phyloP scores from a whole-genome alignment of 2,888 invertebrate species.

The Philereme transversata region DNA sequence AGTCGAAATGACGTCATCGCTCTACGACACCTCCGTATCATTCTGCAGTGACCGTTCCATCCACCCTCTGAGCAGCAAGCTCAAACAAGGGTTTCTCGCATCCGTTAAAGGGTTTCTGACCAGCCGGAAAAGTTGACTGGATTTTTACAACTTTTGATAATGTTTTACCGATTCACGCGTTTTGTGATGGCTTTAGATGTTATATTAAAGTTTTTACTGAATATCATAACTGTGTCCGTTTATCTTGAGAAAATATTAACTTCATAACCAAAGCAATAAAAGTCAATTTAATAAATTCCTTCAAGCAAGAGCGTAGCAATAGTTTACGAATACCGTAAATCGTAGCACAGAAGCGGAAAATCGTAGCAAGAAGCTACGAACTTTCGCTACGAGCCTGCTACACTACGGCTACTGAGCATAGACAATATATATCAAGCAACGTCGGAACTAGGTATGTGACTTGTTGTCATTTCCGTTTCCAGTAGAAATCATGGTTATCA shows the following conservation, averaged over 20 bases:
- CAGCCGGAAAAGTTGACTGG: conserved; percentile 53
- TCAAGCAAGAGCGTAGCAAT: no score
- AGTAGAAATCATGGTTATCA: neutral
- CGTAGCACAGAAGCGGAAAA: no score
- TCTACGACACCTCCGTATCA: conserved; percentile 72
- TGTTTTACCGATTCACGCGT: conserved; percentile 3
- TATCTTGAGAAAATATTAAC: no score
- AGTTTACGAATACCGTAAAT: no score
- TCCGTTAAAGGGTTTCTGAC: conserved; percentile 66
- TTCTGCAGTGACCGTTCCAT: conserved; percentile 71
- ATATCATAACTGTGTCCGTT: neutral
- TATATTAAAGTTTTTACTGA: conserved; percentile 13
- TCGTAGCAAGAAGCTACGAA: no score
- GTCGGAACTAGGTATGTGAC: neutral
- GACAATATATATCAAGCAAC: no score
- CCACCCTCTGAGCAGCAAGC: conserved; percentile 54
- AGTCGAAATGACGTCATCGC: conserved; percentile 65
- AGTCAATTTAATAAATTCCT: no score
- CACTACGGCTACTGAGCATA: no score
- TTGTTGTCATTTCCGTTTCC: neutral
- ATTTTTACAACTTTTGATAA: conserved; percentile 1
- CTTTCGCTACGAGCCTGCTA: no score
- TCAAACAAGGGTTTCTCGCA: conserved; percentile 66
- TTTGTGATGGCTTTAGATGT: conserved; percentile 16
- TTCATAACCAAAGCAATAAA: no score